A percentile compares a stretch with the other conserved stretches of the same genome.
Evolutionary conservation across 2,888 invertebrate species (phyloP).

Genomic region (Metallyticus violacea): DNA sequence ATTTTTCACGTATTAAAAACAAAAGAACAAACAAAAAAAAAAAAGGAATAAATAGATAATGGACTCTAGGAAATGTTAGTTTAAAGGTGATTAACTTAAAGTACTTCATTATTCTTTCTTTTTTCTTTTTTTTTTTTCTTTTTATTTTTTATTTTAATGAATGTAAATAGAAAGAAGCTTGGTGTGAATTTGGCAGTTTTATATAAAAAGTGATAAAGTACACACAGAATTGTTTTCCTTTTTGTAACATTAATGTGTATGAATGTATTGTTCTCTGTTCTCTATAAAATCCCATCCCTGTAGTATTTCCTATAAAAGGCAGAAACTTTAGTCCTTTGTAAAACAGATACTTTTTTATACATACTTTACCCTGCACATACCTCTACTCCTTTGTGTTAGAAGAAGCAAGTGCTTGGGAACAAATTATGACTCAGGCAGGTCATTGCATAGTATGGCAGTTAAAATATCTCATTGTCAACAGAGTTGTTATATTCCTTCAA

Average conservation of each 20-base stretch:
- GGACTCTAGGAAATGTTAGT: background rate
- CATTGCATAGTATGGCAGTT: background rate
- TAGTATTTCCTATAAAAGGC: background rate
- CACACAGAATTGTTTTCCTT: background rate
- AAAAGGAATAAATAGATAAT: background rate
- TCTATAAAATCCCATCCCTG: background rate
- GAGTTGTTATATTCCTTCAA: background rate
- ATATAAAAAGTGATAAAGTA: background rate
- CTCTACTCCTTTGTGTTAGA: background rate
- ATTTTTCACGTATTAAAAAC: background rate
- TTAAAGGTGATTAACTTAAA: background rate
- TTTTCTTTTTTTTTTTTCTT: background rate
- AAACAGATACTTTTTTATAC: background rate
- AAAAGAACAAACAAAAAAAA: background rate
- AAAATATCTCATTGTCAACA: background rate
- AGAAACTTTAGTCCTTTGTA: background rate
- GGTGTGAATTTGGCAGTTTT: constrained; percentile 17
- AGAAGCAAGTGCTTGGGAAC: constrained; percentile 2
- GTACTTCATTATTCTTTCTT: background rate
- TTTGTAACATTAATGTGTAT: constrained; percentile 9
- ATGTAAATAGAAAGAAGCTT: constrained; percentile 10
- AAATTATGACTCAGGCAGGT: background rate
- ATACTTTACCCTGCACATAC: background rate
- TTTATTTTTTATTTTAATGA: background rate
- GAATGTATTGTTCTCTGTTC: background rate